Conservation (phyloP, 2,797 vertebrate species). For the Crocodylus rhombifer region DNA sequence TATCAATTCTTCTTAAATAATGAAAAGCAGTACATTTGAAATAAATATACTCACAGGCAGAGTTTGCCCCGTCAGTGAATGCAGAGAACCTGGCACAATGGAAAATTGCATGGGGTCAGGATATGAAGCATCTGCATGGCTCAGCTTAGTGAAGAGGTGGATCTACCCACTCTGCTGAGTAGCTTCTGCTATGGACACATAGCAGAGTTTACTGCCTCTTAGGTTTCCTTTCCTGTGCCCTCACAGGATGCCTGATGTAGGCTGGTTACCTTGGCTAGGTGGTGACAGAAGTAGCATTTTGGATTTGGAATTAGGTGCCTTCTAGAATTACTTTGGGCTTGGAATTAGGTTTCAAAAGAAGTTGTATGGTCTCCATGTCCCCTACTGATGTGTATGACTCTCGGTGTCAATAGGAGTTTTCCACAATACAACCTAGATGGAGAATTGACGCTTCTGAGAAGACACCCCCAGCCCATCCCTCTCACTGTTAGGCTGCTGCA, state of each 20-base stretch:
- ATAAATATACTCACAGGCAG: not conserved
- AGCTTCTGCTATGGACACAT: no score
- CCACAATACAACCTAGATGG: not conserved
- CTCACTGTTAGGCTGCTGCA: not conserved
- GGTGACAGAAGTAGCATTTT: no score
- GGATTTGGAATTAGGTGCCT: no score
- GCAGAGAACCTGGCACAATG: not conserved
- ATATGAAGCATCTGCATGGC: not conserved
- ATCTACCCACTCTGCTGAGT: not conserved
- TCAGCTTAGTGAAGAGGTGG: not conserved
- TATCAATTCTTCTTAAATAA: not conserved
- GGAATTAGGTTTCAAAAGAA: no score
- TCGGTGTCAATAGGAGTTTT: not conserved
- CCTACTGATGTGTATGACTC: fast-evolving
- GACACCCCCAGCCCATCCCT: not conserved
- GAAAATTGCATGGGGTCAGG: not conserved
- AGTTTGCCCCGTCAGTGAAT: not conserved
- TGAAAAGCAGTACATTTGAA: not conserved
- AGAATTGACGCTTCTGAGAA: not conserved
- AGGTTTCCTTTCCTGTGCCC: not conserved
- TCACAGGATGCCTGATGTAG: not conserved
- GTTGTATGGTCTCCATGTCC: not conserved
- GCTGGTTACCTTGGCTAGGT: not conserved
- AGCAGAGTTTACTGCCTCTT: fast-evolving
- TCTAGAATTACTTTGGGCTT: no score